Evolutionary conservation across 1,140 invertebrate genomes (phyloP).

Genomic region (Drosophila seguyi): DNA sequence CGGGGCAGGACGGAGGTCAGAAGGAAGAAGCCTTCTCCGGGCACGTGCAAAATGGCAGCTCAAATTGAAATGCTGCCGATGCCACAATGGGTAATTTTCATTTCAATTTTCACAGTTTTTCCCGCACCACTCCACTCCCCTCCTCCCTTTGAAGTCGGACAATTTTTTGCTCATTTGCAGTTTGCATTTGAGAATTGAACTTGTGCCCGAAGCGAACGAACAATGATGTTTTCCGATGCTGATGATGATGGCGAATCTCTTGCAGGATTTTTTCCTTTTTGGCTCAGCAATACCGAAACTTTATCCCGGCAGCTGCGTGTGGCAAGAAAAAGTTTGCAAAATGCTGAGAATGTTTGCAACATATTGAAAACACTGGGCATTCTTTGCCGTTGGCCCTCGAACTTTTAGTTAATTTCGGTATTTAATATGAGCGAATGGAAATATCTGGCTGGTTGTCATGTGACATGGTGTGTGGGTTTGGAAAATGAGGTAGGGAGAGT

Average conservation of each 20-base stretch:
- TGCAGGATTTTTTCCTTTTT: slow-evolving; percentile 25
- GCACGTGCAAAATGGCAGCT: slow-evolving; percentile 78
- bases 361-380: slow-evolving; percentile 75
- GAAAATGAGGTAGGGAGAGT: background rate
- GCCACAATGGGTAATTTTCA: slow-evolving; percentile 85
- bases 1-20: background rate
- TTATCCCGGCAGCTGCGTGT: slow-evolving; percentile 71
- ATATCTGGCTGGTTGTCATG: slow-evolving; percentile 1
- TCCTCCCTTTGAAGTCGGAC: slow-evolving; percentile 6
- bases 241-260: slow-evolving; percentile 56
- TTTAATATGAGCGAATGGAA: slow-evolving; percentile 16
- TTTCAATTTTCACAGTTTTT: slow-evolving; percentile 84
- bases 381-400: slow-evolving; percentile 40
- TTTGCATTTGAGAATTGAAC: slow-evolving; percentile 65
- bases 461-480: background rate
- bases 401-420: slow-evolving; percentile 27
- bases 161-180: slow-evolving; percentile 81
- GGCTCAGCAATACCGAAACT: slow-evolving; percentile 48
- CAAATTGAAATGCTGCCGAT: slow-evolving; percentile 76
- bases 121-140: background rate
- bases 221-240: slow-evolving; percentile 40
- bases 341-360: slow-evolving; percentile 72
- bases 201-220: slow-evolving; percentile 46
- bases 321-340: slow-evolving; percentile 59
- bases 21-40: slow-evolving; percentile 39